Evolutionary conservation across 2,797 vertebrate genomes (phyloP), one percentile per base, ranked within the genome.

Genomic region (Manis javanica): DNA sequence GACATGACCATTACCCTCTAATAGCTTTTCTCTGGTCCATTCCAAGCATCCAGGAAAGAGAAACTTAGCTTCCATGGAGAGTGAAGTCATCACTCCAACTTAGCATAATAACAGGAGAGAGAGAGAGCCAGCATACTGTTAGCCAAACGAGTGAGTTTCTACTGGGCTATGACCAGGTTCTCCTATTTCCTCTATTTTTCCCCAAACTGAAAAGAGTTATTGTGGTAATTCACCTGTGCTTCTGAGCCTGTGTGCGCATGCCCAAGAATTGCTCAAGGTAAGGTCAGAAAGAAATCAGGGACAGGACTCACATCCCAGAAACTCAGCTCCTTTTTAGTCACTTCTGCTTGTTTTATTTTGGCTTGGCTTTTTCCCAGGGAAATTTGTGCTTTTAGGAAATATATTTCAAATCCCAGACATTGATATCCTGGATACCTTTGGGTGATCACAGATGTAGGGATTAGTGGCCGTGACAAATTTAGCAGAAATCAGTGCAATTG

Each of bases 71-170:
- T 85, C 71, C 96, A 94, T 61, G 91, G 92, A 97, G 96, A 98
- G 97, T 98, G 97, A 98, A 98, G 87, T 98, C 94, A 98, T 97
- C 96, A 90, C 94, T 98, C 94, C 96, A 90, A 97, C 93, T 97
- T 98, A 95, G 85, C 84, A 69, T 97, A 98, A 97, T 97, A 97
- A 97, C 98, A 96, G 75, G 37, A 72, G 86, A 82, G 51, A 90
- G 79, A 90, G 71, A 11, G 83, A 78, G 7, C 95, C 92, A 71
- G 59, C 87, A 71, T 23, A 59, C 95, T 11, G 3, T 95, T 85
- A 97, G 77, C 82, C 95, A 96, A 97, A 95, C 39, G 90, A 97
- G 93, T 79, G 93, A 97, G 72, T 98, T 92, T 97, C 94, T 97
- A 1, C 18, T 42, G 89, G 97, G 64, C 94, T 96, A 23, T 96